These are phyloP conservation scores for Sepiola atlantica DNA, from an alignment of 2,888 invertebrate genomes.

Conservation along the genomic window DNA sequence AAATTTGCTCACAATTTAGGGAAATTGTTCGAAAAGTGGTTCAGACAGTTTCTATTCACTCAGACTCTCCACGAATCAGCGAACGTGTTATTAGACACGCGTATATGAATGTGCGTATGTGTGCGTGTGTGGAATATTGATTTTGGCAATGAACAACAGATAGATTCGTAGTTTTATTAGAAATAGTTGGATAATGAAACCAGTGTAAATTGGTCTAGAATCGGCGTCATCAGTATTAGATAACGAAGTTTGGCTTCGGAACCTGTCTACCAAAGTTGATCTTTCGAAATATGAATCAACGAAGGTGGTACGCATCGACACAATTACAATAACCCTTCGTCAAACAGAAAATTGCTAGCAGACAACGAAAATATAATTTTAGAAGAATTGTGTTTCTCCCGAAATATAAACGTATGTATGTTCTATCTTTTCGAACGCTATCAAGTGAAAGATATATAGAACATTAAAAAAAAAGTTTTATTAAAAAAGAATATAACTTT, in stretches of 20 bases:
- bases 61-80: neutral
- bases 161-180: neutral
- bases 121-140: neutral
- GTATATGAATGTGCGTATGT: neutral
- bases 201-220: neutral
- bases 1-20: neutral
- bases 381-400: too few species aligned
- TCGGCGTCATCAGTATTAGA: neutral
- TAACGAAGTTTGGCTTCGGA: neutral
- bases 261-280: neutral
- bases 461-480: too few species aligned
- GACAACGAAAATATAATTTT: too few species aligned
- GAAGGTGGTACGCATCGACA: neutral
- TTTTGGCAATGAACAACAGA: neutral
- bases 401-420: too few species aligned
- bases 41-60: neutral
- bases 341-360: too few species aligned
- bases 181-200: neutral
- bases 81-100: neutral
- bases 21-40: neutral
- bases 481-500: too few species aligned
- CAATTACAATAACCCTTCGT: neutral
- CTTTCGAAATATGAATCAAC: neutral
- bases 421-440: too few species aligned
- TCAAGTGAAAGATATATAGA: too few species aligned